A percentile compares a stretch with the other conserved stretches of the same genome.
Evolutionary conservation across 1,140 invertebrate genomes (phyloP).

Genomic region (Lordiphosa clarofinis): DNA sequence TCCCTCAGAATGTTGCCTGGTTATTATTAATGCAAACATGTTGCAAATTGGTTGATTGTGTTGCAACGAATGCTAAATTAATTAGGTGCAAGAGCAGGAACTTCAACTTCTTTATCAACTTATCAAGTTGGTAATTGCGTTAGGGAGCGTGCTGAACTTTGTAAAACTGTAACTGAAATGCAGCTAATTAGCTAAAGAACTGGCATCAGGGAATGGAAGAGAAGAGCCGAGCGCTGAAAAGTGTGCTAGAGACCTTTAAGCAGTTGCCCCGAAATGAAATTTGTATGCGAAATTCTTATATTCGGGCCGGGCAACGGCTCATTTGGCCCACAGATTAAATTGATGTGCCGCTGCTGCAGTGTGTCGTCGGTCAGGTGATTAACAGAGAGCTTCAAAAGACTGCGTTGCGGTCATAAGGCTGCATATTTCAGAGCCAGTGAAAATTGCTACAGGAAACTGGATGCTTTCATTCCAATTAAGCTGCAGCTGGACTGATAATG

Average conservation of each 20-base stretch:
- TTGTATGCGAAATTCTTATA: not conserved
- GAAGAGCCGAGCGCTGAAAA: not conserved
- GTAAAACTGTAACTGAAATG: slow-evolving; percentile 54
- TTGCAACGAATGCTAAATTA: slow-evolving; percentile 39
- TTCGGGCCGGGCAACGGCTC: slow-evolving; percentile 40
- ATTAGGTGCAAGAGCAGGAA: slow-evolving; percentile 37
- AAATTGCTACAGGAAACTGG: slow-evolving; percentile 64
- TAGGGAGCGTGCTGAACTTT: slow-evolving; percentile 58
- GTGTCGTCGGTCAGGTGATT: slow-evolving; percentile 69
- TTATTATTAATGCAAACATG: slow-evolving; percentile 21
- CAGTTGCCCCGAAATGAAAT: too few species aligned
- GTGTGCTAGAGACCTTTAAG: too few species aligned
- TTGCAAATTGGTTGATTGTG: slow-evolving; percentile 6
- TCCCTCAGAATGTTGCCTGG: not conserved
- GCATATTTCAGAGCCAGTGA: slow-evolving; percentile 56
- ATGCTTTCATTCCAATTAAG: slow-evolving; percentile 73
- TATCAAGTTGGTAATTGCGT: slow-evolving; percentile 43
- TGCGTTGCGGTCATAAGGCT: slow-evolving; percentile 33
- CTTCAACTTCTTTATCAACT: slow-evolving; percentile 31
- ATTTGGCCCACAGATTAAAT: slow-evolving; percentile 58
- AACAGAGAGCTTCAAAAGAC: slow-evolving; percentile 38
- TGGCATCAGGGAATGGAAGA: not conserved
- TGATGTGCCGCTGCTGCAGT: slow-evolving; percentile 40
- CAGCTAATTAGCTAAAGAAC: slow-evolving; percentile 54
- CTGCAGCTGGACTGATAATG: slow-evolving; percentile 60